Evolutionary conservation across 1,140 invertebrate genomes (phyloP).

Genomic region (Tetranychus cinnabarinus): DNA sequence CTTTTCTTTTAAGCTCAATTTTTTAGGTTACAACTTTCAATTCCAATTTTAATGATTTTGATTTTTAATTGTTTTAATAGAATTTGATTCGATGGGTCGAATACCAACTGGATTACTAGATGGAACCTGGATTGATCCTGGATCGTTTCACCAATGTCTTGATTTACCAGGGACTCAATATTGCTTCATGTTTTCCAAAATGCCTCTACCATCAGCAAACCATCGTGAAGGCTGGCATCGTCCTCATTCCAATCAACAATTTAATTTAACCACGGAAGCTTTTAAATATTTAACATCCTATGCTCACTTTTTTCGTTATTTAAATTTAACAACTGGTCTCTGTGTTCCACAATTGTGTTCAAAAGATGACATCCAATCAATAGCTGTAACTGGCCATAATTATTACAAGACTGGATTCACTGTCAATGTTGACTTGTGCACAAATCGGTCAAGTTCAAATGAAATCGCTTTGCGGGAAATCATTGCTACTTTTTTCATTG

Average conservation of each 20-base stretch:
- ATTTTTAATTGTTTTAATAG: background rate
- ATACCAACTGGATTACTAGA: constrained; percentile 11
- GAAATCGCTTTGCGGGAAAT: background rate
- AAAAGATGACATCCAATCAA: background rate
- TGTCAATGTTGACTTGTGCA: background rate
- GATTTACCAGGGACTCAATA: background rate
- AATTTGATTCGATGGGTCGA: constrained; percentile 10
- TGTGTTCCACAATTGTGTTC: background rate
- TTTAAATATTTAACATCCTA: background rate
- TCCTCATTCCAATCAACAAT: background rate
- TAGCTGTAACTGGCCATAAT: background rate
- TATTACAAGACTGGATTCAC: background rate
- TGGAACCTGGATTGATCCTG: constrained; percentile 10
- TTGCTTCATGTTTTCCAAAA: background rate
- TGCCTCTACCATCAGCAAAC: background rate
- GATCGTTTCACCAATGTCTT: constrained; percentile 13
- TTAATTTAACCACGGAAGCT: background rate
- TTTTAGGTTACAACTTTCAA: background rate
- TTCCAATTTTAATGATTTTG: background rate
- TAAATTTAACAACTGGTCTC: background rate
- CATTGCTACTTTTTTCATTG: background rate
- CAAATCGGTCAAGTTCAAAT: background rate
- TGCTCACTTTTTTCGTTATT: background rate
- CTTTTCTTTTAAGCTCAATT: background rate
- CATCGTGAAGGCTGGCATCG: background rate